phyloP scores from a whole-genome alignment of 2,888 invertebrate species.

The Harmothoe impar region DNA sequence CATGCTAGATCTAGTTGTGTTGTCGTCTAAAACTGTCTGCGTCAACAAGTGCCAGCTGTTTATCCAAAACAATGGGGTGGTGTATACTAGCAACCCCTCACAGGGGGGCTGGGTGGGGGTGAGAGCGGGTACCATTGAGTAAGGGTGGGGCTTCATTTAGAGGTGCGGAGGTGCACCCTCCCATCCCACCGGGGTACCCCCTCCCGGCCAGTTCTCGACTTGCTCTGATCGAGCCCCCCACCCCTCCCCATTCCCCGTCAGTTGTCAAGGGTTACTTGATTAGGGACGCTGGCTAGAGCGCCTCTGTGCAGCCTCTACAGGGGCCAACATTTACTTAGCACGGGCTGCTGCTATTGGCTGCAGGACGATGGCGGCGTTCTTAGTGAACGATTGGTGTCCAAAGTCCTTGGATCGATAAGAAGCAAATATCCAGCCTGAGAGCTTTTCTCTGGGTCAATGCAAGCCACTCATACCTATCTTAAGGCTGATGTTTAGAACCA shows the following conservation, averaged over 20 bases:
- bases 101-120: neutral
- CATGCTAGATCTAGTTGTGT: too few relatives aligned
- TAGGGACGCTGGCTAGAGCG: constrained; percentile 14
- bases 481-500: neutral
- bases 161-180: constrained; percentile 1
- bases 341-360: neutral
- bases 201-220: neutral
- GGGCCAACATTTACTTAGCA: constrained; percentile 5
- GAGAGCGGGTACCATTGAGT: neutral
- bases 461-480: neutral
- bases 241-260: neutral
- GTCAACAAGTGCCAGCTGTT: constrained; percentile 15
- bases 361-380: neutral
- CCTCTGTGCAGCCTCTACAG: neutral
- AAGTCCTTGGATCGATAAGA: constrained; percentile 31
- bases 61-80: constrained; percentile 23
- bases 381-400: neutral
- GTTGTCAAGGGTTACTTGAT: constrained; percentile 1
- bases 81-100: constrained; percentile 36
- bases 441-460: constrained; percentile 15
- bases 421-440: constrained; percentile 11
- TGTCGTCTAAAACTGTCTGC: neutral
- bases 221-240: neutral
- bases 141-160: neutral
- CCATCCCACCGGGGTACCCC: too few relatives aligned